A percentile compares a stretch with the other conserved stretches of the same genome.
Evolutionary conservation across 2,113 vertebrate genomes (phyloP).

Genomic region (Mus musculus): DNA sequence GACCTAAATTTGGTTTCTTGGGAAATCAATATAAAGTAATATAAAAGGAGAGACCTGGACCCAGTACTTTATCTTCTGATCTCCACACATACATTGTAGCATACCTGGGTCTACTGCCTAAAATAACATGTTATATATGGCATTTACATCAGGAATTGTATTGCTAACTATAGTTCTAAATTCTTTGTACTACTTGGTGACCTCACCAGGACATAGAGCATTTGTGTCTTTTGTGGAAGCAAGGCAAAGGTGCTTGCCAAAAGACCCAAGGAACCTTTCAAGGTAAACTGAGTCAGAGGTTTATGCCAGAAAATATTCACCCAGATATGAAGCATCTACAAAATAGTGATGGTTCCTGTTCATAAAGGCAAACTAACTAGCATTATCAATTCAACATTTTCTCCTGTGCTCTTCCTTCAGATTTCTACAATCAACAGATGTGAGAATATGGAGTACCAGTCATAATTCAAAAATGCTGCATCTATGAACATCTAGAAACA

Average conservation of each 20-base stretch:
- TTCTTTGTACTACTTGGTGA: conserved; percentile 33
- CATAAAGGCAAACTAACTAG: not conserved
- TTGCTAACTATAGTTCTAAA: conserved; percentile 33
- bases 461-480: not conserved
- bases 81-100: not conserved
- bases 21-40: not conserved
- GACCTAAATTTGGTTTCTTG: not conserved
- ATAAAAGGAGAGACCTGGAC: not conserved
- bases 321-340: not conserved
- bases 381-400: not conserved
- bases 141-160: conserved; percentile 6
- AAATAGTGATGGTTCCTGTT: not conserved
- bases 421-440: not conserved
- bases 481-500: not conserved
- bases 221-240: not conserved
- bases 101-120: not conserved
- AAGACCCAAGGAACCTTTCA: not conserved
- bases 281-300: conserved; percentile 47
- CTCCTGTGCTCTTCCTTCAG: not conserved
- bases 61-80: no score
- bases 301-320: conserved; percentile 18
- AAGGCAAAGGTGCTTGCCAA: not conserved
- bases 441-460: not conserved
- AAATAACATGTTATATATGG: not conserved
- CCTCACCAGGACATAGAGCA: not conserved